Percentiles rank a stretch among this genome's conserved stretches.
Evolutionary conservation across 1,140 invertebrate species (phyloP).

Genomic region (Scaptomyza pallida): DNA sequence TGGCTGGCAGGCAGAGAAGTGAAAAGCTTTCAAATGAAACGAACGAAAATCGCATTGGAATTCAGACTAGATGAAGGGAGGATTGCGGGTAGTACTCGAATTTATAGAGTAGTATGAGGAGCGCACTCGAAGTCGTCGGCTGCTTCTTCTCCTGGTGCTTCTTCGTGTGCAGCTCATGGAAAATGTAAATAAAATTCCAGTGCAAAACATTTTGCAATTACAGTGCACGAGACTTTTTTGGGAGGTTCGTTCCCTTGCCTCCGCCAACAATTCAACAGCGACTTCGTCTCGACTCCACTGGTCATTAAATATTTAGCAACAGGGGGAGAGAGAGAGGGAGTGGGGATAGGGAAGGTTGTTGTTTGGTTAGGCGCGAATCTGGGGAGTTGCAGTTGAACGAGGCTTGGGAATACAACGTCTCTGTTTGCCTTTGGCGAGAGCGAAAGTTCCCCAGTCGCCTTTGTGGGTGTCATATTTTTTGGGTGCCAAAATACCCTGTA

Average conservation of each 20-base stretch:
- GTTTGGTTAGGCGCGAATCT: not conserved
- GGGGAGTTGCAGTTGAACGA: not conserved
- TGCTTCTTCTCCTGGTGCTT: too few relatives aligned
- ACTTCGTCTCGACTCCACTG: conserved; percentile 43
- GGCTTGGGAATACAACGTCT: not conserved
- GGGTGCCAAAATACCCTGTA: conserved; percentile 7
- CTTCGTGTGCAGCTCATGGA: conserved; percentile 53
- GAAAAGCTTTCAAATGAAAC: conserved; percentile 66
- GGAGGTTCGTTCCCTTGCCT: not conserved
- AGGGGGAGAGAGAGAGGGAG: conserved; percentile 6
- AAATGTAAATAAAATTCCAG: conserved; percentile 73
- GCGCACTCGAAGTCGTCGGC: conserved; percentile 18
- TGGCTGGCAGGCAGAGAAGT: conserved; percentile 37
- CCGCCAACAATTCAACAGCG: not conserved
- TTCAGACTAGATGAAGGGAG: conserved; percentile 9
- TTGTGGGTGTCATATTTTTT: conserved; percentile 21
- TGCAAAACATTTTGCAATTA: conserved; percentile 69
- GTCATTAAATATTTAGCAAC: conserved; percentile 70
- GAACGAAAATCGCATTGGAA: conserved; percentile 63
- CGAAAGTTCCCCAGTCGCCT: conserved; percentile 41
- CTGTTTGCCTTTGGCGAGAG: conserved; percentile 36
- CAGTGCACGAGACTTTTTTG: conserved; percentile 40
- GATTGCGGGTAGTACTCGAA: not conserved
- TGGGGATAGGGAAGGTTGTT: not conserved
- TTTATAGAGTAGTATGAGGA: conserved; percentile 6